A percentile compares a stretch with the other conserved stretches of the same genome.
Conservation (phyloP, 1,140 invertebrate genomes). For the Aphaenogaster rudis region DNA sequence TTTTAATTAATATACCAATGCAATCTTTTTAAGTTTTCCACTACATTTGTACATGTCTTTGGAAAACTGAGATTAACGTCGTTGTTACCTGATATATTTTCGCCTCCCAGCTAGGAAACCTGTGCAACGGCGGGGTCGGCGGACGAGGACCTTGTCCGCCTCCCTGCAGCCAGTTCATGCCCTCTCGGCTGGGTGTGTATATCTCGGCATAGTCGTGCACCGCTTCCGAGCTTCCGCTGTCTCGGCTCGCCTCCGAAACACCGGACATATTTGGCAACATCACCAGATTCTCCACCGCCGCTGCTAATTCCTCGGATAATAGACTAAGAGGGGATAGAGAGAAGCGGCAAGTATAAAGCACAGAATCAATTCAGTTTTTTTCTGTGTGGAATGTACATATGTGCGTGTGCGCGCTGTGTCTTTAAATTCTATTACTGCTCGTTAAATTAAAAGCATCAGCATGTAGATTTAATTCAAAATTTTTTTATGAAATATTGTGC, state of each 20-base stretch:
- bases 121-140: conserved; percentile 95
- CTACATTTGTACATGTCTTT: not conserved
- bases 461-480: not conserved
- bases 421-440: conserved; percentile 15
- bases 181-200: conserved; percentile 96
- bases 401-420: not conserved
- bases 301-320: conserved; percentile 84
- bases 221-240: conserved; percentile 88
- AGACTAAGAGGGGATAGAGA: conserved; percentile 75
- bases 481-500: not conserved
- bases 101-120: conserved; percentile 97
- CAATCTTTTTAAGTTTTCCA: not conserved
- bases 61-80: not conserved
- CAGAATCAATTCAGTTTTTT: conserved; percentile 45
- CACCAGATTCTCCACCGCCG: conserved; percentile 85
- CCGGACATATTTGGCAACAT: conserved; percentile 83
- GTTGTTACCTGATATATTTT: conserved; percentile 93
- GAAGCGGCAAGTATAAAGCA: conserved; percentile 72
- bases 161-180: conserved; percentile 82
- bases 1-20: not conserved
- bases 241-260: conserved; percentile 80
- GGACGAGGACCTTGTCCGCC: conserved; percentile 87
- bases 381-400: conserved; percentile 19
- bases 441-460: not conserved
- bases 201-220: conserved; percentile 97